Evolutionary conservation across 2,888 invertebrate species (phyloP), one percentile per base, ranked within the genome.

Genomic region (Noctua comes): DNA sequence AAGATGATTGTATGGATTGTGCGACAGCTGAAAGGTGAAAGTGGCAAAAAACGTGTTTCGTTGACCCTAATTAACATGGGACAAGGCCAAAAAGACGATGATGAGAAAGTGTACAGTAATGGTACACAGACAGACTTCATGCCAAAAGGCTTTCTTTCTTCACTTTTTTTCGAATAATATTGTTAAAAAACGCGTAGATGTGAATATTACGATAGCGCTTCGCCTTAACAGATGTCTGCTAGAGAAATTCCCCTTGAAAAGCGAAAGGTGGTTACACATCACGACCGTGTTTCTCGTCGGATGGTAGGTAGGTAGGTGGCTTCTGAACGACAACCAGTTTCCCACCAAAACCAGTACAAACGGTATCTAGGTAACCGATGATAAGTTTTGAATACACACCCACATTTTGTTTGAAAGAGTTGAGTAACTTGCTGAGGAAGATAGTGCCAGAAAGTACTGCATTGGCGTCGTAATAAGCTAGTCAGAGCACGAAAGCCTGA

Each of bases 211-310:
- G 10, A 54, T 11, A 75, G 71, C 16, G 66, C 91, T 80, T 86
- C 90, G 88, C 93, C 93, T 94, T 94, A 94, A 94, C 86, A 74
- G 72, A 68, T 80, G 84, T 80, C 83, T 79, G 87, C 82, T 92
- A 93, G 96, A 95, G 96, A 96, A 96, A 96, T 96, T 96, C 94
- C 95, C 95, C 94, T 95, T 96, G 96, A 95, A 96, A 95, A 96
- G 96, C 95, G 96, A 96, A 96, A 96, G 96, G 95, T 90, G 92
- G 87, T 77, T 73, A 73, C 86, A 75, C 83, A 89, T 91, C 91
- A 91, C 92, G 36, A 36, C 36, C 36, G 91, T 91, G 91, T 79
- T 84, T 76, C 82, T 77, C 66, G 78, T 36, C 18, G 68, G 54
- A 79, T 59, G 71, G 80, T 68, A 68, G 76, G 76, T 82, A 75